These are phyloP conservation scores for Cettia cetti DNA, from an alignment of 2,113 vertebrate genomes.

Conservation along the genomic window DNA sequence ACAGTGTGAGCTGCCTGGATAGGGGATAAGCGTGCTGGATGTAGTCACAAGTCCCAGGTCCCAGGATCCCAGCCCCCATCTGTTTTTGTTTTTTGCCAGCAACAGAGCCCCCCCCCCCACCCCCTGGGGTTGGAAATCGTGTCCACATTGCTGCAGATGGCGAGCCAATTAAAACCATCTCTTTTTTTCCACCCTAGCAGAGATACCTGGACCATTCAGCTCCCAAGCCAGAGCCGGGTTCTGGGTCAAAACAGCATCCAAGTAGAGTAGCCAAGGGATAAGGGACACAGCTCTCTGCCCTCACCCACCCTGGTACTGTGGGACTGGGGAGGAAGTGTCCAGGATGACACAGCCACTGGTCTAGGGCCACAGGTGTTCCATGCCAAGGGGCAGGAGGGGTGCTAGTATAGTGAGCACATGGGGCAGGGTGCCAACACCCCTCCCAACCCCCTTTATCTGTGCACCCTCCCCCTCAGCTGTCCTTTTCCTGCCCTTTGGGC, in stretches of 20 bases:
- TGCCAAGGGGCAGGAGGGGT: not conserved
- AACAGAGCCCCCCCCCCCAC: not conserved
- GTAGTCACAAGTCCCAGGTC: not conserved
- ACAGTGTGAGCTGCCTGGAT: not conserved
- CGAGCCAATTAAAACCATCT: not conserved
- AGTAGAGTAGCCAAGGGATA: accelerated
- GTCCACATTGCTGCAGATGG: constrained; percentile 13
- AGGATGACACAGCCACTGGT: not conserved
- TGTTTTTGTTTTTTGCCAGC: not conserved
- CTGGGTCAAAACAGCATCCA: not conserved
- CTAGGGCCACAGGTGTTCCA: not conserved
- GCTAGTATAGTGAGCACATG: not conserved
- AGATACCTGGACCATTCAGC: not conserved
- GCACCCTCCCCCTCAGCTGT: not conserved
- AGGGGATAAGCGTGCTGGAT: not conserved
- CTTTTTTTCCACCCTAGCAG: not conserved
- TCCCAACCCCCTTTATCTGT: not conserved
- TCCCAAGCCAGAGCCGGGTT: not conserved
- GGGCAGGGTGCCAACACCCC: not conserved
- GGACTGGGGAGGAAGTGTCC: not conserved
- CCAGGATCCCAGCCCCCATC: not conserved
- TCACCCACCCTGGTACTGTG: accelerated
- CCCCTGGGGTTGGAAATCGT: not conserved
- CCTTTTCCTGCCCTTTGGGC: not conserved
- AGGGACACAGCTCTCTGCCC: not conserved